These are phyloP conservation scores for Lophius piscatorius DNA, from an alignment of 2,113 vertebrate genomes.

Conservation along the genomic window DNA sequence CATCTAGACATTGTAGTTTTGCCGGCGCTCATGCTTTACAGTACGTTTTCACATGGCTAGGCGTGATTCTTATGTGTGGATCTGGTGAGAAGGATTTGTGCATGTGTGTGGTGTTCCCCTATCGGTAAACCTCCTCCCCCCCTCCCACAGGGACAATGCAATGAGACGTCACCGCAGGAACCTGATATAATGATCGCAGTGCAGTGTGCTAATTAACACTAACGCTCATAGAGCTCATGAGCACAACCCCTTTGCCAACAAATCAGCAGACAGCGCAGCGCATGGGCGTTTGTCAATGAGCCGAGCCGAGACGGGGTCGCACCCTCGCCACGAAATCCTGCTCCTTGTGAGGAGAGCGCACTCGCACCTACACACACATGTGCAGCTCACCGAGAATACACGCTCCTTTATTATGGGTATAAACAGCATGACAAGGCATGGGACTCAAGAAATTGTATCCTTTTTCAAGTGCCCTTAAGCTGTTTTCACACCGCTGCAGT, in stretches of 20 bases:
- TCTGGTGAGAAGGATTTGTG: conserved; percentile 21
- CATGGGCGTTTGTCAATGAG: conserved; percentile 51
- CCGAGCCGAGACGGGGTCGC: conserved; percentile 39
- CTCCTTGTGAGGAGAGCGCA: conserved; percentile 15
- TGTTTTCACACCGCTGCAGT: conserved; percentile 73
- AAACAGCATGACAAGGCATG: conserved; percentile 66
- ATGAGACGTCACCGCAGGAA: conserved; percentile 82
- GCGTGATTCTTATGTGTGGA: neutral
- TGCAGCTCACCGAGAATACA: conserved; percentile 44
- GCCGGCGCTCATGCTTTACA: conserved; percentile 13
- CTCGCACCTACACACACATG: conserved; percentile 47
- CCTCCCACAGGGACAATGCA: conserved; percentile 74
- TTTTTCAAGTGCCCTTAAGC: conserved; percentile 70
- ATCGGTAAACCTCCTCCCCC: conserved; percentile 54
- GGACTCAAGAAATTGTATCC: conserved; percentile 68
- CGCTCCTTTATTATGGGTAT: conserved; percentile 59
- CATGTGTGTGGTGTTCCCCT: conserved; percentile 53
- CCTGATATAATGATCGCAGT: conserved; percentile 88
- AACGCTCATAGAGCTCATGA: conserved; percentile 54
- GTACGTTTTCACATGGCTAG: conserved; percentile 21
- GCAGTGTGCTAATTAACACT: conserved; percentile 84
- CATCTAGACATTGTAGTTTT: conserved; percentile 20
- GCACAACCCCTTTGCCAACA: conserved; percentile 54
- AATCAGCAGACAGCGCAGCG: conserved; percentile 62
- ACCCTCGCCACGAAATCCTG: conserved; percentile 34